Conservation (phyloP, 2,113 vertebrate genomes). For the Pelvicachromis taeniatus region DNA sequence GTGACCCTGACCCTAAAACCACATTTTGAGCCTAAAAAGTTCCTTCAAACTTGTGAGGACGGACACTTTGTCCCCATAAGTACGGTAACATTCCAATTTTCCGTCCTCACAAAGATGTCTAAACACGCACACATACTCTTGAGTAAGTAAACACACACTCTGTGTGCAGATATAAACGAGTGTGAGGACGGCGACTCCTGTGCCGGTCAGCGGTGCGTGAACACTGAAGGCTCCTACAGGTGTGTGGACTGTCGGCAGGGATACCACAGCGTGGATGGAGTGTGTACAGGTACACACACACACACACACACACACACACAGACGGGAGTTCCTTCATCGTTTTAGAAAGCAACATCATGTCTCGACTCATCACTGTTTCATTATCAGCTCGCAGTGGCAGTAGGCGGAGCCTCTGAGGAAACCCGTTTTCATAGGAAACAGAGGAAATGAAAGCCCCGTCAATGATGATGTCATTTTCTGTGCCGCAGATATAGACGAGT, state of each 20-base stretch:
- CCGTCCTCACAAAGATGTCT: neutral
- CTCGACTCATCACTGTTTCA: neutral
- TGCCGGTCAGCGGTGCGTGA: neutral
- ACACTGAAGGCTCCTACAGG: neutral
- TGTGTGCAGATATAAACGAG: neutral
- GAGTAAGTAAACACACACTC: neutral
- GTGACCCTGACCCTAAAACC: neutral
- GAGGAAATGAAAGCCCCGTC: neutral
- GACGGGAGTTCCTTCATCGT: neutral
- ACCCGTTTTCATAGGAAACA: neutral
- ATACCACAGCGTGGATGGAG: neutral
- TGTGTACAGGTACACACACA: neutral
- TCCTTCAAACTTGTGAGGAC: fast-evolving
- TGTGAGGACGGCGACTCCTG: neutral
- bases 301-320: neutral
- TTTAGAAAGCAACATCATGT: neutral
- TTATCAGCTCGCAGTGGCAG: neutral
- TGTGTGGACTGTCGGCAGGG: neutral
- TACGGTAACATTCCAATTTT: neutral
- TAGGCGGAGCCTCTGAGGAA: neutral
- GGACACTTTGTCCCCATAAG: neutral
- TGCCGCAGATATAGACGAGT: constrained; percentile 63
- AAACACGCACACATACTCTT: neutral
- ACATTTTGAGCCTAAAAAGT: neutral
- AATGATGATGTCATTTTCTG: neutral